Evolutionary conservation across 1,140 invertebrate species (phyloP).

Genomic region (Drosophila carrolli): DNA sequence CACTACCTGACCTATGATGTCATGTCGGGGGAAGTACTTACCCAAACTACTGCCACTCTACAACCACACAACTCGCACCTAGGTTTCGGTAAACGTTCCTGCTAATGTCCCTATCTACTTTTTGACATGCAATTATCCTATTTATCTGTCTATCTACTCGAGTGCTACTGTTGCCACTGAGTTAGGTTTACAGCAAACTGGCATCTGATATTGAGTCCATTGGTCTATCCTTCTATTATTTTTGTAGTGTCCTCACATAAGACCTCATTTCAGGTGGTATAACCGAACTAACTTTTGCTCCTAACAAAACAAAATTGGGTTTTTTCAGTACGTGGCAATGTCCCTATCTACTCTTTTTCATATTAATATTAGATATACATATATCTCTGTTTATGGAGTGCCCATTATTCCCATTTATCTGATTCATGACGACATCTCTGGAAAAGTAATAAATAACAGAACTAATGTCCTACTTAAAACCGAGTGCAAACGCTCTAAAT

Average conservation of each 20-base stretch:
- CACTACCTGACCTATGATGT: constrained; percentile 14
- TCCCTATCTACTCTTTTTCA: background rate
- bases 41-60: background rate
- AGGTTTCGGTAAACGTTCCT: background rate
- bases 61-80: background rate
- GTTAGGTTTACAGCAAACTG: background rate
- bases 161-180: background rate
- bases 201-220: background rate
- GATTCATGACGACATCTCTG: constrained; percentile 25
- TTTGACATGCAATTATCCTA: constrained; percentile 9
- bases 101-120: constrained; percentile 2
- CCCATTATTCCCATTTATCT: constrained; percentile 4
- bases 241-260: background rate
- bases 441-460: background rate
- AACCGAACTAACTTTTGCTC: no score
- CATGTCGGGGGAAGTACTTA: background rate
- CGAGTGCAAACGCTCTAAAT: constrained; percentile 22
- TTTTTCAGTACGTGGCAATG: background rate
- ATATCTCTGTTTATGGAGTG: background rate
- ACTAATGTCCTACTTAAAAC: constrained; percentile 1
- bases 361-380: background rate
- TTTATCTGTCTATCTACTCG: background rate
- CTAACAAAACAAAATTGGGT: background rate
- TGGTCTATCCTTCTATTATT: background rate
- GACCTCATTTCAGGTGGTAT: background rate